These are phyloP conservation scores for Heterocephalus glaber DNA, from an alignment of 2,113 vertebrate genomes.

Conservation along the genomic window DNA sequence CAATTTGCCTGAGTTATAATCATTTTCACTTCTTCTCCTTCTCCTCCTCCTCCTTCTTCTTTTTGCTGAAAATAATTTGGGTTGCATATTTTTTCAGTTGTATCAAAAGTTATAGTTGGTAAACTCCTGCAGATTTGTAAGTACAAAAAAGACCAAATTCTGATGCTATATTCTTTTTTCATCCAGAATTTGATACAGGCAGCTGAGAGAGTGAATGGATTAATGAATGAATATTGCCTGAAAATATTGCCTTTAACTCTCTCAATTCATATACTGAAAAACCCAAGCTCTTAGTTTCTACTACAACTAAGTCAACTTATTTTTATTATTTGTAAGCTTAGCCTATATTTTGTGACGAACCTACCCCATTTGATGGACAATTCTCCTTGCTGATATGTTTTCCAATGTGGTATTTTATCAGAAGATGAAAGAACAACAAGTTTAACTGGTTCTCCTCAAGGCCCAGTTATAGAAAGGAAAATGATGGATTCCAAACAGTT, in stretches of 20 bases:
- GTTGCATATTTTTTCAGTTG: neutral
- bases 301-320: neutral
- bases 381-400: neutral
- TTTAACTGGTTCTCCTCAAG: neutral
- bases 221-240: neutral
- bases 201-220: neutral
- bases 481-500: neutral
- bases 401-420: neutral
- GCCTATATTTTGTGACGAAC: neutral
- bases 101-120: neutral
- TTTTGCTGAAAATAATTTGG: neutral
- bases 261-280: neutral
- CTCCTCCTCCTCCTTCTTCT: too few relatives aligned
- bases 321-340: neutral
- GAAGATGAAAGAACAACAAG: neutral
- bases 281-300: neutral
- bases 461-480: neutral
- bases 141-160: neutral
- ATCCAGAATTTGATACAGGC: neutral
- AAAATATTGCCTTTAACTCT: neutral
- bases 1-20: neutral
- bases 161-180: neutral
- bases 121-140: neutral
- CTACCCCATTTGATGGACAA: too few relatives aligned
- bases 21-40: neutral